These are phyloP conservation scores for Allochrocebus solatus DNA, from an alignment of 2,797 vertebrate species.

Conservation along the genomic window DNA sequence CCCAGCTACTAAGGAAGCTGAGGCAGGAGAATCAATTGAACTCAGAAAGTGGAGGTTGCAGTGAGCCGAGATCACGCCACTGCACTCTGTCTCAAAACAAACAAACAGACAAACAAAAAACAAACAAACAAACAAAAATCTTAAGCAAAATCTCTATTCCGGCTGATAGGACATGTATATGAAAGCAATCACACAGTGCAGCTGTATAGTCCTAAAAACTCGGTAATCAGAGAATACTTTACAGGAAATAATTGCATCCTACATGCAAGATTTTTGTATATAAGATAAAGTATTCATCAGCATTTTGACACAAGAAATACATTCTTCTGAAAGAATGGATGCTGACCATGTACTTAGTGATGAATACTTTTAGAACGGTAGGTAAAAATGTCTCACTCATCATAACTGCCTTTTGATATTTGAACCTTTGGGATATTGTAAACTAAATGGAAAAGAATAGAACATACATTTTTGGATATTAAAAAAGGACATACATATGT, in stretches of 20 bases:
- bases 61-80: too few relatives aligned
- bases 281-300: background rate
- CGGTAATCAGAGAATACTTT: background rate
- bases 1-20: too few relatives aligned
- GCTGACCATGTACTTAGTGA: background rate
- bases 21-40: too few relatives aligned
- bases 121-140: background rate
- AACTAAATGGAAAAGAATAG: background rate
- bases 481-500: background rate
- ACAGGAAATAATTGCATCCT: background rate
- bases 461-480: background rate
- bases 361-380: background rate
- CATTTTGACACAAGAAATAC: background rate
- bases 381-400: background rate
- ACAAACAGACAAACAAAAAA: too few relatives aligned
- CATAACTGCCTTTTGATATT: background rate
- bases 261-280: background rate
- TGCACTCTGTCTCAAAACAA: too few relatives aligned
- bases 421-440: background rate
- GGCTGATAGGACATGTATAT: background rate
- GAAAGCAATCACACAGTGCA: background rate
- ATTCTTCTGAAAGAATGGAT: background rate
- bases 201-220: background rate
- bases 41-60: too few relatives aligned
- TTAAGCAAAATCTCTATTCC: background rate